Percentiles rank a stretch among this genome's conserved stretches.
These are phyloP conservation scores for Nasonia vitripennis DNA, from an alignment of 1,140 invertebrate species.

Conservation along the genomic window DNA sequence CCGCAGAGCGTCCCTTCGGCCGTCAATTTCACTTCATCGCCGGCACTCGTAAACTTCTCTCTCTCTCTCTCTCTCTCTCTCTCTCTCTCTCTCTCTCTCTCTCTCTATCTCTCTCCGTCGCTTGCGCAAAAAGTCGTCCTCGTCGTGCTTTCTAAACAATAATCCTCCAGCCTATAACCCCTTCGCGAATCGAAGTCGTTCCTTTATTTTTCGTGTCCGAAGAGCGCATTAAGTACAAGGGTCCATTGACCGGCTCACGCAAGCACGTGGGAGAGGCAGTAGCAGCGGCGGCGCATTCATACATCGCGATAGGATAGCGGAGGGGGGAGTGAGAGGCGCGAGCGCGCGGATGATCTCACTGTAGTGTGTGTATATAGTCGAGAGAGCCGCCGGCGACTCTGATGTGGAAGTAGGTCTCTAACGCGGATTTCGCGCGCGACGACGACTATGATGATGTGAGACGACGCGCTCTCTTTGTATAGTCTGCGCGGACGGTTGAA, in stretches of 20 bases:
- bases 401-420: conserved; percentile 36
- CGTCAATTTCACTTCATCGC: not conserved
- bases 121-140: not conserved
- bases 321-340: not conserved
- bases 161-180: not conserved
- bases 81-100: too few species aligned
- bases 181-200: not conserved
- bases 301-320: not conserved
- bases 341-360: conserved; percentile 13
- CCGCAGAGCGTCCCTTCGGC: not conserved
- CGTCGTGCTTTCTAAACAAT: not conserved
- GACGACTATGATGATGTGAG: not conserved
- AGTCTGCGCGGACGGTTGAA: not conserved
- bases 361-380: not conserved
- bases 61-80: too few species aligned
- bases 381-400: not conserved
- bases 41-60: not conserved
- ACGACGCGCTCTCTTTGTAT: not conserved
- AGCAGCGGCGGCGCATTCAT: not conserved
- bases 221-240: conserved; percentile 52
- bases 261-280: conserved; percentile 27
- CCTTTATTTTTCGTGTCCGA: not conserved
- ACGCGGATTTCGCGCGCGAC: conserved; percentile 3
- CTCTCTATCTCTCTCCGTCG: too few species aligned
- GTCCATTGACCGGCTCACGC: conserved; percentile 61